A percentile compares a stretch with the other conserved stretches of the same genome.
phyloP scores from a whole-genome alignment of 2,888 invertebrate genomes.

The Margaritifera margaritifera region DNA sequence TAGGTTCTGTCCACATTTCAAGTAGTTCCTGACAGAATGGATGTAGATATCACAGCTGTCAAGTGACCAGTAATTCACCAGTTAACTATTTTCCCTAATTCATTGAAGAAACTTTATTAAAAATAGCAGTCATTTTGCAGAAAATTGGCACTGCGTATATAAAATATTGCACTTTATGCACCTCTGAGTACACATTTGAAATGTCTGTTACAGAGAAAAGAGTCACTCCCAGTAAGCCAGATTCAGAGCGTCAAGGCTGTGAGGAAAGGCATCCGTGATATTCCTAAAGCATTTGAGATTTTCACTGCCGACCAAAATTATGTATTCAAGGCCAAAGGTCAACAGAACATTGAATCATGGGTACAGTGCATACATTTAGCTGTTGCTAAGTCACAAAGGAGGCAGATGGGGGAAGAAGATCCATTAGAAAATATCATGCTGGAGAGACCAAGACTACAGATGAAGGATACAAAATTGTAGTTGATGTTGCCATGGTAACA shows the following conservation, averaged over 20 bases:
- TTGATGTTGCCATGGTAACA: background rate
- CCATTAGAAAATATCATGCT: slow-evolving; percentile 35
- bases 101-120: too few species aligned
- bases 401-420: slow-evolving; percentile 21
- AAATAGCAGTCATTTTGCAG: too few species aligned
- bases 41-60: too few species aligned
- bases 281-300: slow-evolving; percentile 96
- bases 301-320: slow-evolving; percentile 89
- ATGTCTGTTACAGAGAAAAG: slow-evolving; percentile 78
- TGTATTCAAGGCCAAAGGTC: slow-evolving; percentile 94
- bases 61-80: too few species aligned
- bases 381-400: slow-evolving; percentile 85
- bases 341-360: slow-evolving; percentile 95
- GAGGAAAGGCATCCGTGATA: slow-evolving; percentile 87
- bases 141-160: too few species aligned
- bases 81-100: too few species aligned
- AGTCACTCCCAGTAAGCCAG: slow-evolving; percentile 90
- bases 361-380: slow-evolving; percentile 95
- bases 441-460: slow-evolving; percentile 40
- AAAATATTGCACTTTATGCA: too few species aligned
- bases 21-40: too few species aligned
- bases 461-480: slow-evolving; percentile 51
- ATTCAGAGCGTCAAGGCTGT: slow-evolving; percentile 96
- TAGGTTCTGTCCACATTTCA: too few species aligned
- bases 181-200: too few species aligned